Evolutionary conservation across 2,113 vertebrate species (phyloP), one percentile per base, ranked within the genome.

Genomic region (Condylura cristata): DNA sequence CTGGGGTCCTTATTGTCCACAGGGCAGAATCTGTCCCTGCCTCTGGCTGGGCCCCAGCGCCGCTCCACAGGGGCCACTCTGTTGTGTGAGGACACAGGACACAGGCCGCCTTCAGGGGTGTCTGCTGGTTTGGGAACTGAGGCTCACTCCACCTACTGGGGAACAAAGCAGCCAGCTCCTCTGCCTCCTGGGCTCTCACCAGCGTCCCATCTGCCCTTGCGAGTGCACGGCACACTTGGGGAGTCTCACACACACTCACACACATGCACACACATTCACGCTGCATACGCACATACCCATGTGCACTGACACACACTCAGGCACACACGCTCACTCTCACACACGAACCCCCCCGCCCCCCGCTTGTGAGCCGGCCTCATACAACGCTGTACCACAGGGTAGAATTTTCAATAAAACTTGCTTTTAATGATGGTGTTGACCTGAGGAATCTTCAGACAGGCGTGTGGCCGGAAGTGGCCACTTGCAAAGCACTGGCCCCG

Each of bases 371-470:
- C 16, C 22, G 0, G 4, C n/a, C 56, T 26, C 1, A 60, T 20
- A 94, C 8, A 80, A 85, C n/a, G 89, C 53, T 83, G 56, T 14
- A 65, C 30, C 22, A 53, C 32, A 0, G 39, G 17, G 60, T 78
- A 85, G 76, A 90, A 91, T 84, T 80, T 97, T 96, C 97, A 96
- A 90, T 88, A 96, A 97, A 98, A 96, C 51, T 96, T 88, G 86
- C 84, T 48, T 98, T 98, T 98, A 98, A 98, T 97, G 95, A 94
- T 72, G 87, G 93, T 63, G 44, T 95, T 96, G 95, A 98, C 98
- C 97, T 98, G 97, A 98, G 98, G 93, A 96, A 96, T 93, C 87
- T 80, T 96, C 84, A 95, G 96, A 93, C 79, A 51, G 97, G 97
- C 53, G 60, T 30, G 95, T 28, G 96, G 93, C 87, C 95, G 51